Conservation (phyloP, 2,888 invertebrate species). For the Nymphalis urticae region DNA sequence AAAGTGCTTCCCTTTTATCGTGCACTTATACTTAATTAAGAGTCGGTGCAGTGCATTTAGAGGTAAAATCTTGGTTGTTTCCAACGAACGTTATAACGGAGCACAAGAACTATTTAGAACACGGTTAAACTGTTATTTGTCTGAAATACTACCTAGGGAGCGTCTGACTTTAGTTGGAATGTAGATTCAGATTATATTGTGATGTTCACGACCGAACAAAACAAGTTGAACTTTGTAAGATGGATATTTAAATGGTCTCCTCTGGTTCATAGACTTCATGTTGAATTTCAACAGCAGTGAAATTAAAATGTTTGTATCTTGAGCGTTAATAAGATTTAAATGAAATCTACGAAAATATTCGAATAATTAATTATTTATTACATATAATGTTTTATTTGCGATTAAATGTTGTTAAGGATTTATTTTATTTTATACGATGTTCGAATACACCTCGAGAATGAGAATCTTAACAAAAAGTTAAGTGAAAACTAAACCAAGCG, state of each 20-base stretch:
- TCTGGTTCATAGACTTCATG: constrained; percentile 20
- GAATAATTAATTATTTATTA: no score
- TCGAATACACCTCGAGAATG: not conserved
- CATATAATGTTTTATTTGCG: no score
- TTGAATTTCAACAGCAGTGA: constrained; percentile 17
- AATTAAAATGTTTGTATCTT: constrained; percentile 24
- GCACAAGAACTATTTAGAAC: constrained; percentile 28
- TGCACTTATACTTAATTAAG: constrained; percentile 21
- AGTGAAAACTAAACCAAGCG: constrained; percentile 16
- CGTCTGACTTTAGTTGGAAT: constrained; percentile 25
- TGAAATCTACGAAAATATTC: not conserved
- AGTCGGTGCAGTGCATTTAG: constrained; percentile 12
- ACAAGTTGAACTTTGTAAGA: constrained; percentile 21
- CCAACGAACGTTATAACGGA: constrained; percentile 19
- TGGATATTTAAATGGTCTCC: constrained; percentile 28
- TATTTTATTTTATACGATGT: not conserved
- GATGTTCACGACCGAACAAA: constrained; percentile 24
- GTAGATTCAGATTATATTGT: constrained; percentile 28
- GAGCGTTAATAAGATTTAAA: constrained; percentile 6
- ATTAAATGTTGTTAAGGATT: not conserved
- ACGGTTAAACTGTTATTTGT: constrained; percentile 31
- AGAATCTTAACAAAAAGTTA: constrained; percentile 12
- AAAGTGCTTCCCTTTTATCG: constrained; percentile 9
- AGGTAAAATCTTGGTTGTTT: constrained; percentile 26
- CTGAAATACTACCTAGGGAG: constrained; percentile 18